These are phyloP conservation scores for cattle (Bos taurus) DNA, from an alignment of 2,113 vertebrate genomes.

Conservation along the genomic window ARS-UCD2.0 NC_037343.1:31827501-31828000, in stretches of 20 bases:
- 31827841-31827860: not conserved
- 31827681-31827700: not conserved
- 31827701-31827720: not conserved
- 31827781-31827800: not conserved
- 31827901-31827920: not conserved
- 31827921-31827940: not conserved
- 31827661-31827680: not conserved
- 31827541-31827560: not conserved
- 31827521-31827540: not conserved
- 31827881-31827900: not conserved
- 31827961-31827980: not conserved
- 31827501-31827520: not conserved
- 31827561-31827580: not conserved
- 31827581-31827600: not conserved
- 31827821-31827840: not conserved
- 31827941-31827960: not conserved
- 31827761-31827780: not conserved
- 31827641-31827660: not conserved
- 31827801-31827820: not conserved
- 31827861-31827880: not conserved
- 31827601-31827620: not conserved
- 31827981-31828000: not conserved
- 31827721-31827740: not conserved
- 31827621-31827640: not conserved
- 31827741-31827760: not conserved